Percentiles rank a stretch among this genome's conserved stretches.
phyloP scores from a whole-genome alignment of 2,888 invertebrate species.

The Drosophila fulvimacula region DNA sequence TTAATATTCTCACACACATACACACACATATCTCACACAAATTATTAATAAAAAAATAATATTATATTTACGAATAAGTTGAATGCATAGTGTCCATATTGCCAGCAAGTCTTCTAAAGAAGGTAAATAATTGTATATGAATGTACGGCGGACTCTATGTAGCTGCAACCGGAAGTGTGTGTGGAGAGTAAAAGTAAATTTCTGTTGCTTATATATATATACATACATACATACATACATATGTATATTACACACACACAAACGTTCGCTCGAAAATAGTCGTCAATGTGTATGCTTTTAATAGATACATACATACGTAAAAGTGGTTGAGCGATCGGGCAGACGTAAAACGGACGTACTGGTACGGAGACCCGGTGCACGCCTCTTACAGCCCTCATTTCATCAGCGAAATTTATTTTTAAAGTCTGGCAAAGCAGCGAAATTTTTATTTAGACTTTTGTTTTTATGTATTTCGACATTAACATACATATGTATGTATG shows the following conservation, averaged over 20 bases:
- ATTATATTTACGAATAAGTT: too few relatives aligned
- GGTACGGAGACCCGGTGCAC: slow-evolving; percentile 50
- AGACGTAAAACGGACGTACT: not conserved
- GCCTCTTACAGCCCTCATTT: slow-evolving; percentile 48
- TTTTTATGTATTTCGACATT: slow-evolving; percentile 53
- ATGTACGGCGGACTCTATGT: not conserved
- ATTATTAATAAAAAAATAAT: too few relatives aligned
- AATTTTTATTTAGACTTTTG: slow-evolving; percentile 63
- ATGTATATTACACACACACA: slow-evolving; percentile 8
- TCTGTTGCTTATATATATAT: not conserved
- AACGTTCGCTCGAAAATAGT: slow-evolving; percentile 57
- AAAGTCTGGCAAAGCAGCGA: slow-evolving; percentile 74
- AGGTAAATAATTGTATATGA: not conserved
- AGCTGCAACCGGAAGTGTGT: slow-evolving; percentile 37
- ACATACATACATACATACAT: not conserved
- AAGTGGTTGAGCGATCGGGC: slow-evolving; percentile 21
- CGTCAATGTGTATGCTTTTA: slow-evolving; percentile 19
- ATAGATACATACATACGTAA: not conserved
- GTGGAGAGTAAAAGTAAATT: slow-evolving; percentile 11
- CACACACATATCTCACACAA: too few relatives aligned
- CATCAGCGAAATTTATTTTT: slow-evolving; percentile 71
- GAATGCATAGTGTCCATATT: not conserved
- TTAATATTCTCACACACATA: too few relatives aligned
- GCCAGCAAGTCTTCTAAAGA: not conserved
- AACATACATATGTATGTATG: too few relatives aligned